Base-by-base conservation (phyloP, 1,140 invertebrate species). In the Physella acuta region DNA sequence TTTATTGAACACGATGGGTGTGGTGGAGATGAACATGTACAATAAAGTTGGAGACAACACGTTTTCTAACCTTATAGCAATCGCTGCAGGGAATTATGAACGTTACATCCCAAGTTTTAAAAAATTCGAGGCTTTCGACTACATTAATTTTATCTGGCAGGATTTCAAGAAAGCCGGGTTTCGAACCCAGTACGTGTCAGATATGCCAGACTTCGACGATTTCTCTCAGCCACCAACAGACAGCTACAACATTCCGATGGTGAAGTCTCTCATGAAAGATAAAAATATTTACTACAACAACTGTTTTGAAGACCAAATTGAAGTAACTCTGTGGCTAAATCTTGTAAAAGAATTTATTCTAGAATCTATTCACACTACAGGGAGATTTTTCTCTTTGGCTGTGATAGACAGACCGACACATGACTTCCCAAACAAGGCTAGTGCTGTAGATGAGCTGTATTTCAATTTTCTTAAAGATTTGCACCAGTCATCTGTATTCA, bases 101-200 rank as follows among this genome's bases (percentile, higher is more conserved):
- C 16, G 30, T 3, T 39, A 65, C 4, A 3, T 51, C 14, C 44
- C 8, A 3, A 16, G 31, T 16, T 51, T 26, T 36, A 36, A 16
- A 4, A 3, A 33, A 51, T 26, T 14, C n/a, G 20, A 5, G 4
- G 28, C 20, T 8, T 49, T 51, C 5, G 58, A 69, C 53, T n/a
- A 16, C 1, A 33, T 68, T 44, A 44, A 63, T 26, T 69, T 75
- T 30, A 53, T 75, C 20, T 75, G 74, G 74, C 72, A 72, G n/a
- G 17, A 62, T 3, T 74, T 58, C 49, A 60, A 69, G 26, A 14
- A 49, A 26, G n/a, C 16, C 1, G 74, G 74, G 1, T 75, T 72
- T 52, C 44, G 34, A 26, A 75, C 74, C 5, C 36, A 75, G 39
- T 75, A 63, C 58, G 70, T 65, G 20, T 70, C 75, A 72, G 74